These are phyloP conservation scores for Rhea pennata DNA, from an alignment of 2,113 vertebrate genomes.

Conservation along the genomic window DNA sequence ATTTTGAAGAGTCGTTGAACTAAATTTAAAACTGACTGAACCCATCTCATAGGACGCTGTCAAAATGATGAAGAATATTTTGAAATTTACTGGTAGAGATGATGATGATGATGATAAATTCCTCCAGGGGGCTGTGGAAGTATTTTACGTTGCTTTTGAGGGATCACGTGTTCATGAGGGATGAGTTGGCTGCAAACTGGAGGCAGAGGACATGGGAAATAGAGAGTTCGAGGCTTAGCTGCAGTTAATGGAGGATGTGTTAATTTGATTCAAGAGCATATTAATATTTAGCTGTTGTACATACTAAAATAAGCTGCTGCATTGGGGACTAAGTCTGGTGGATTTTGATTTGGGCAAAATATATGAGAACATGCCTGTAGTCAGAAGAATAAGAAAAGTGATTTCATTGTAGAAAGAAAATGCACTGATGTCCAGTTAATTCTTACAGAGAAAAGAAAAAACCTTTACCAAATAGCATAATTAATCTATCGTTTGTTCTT, in stretches of 20 bases:
- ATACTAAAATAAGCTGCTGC: background rate
- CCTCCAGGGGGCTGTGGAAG: background rate
- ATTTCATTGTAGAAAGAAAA: background rate
- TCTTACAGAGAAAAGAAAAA: background rate
- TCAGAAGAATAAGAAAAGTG: background rate
- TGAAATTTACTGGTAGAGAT: background rate
- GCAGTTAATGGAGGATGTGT: background rate
- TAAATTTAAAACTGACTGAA: background rate
- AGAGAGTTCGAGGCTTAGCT: background rate
- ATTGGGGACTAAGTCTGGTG: background rate
- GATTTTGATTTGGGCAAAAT: background rate
- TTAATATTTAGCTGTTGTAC: background rate
- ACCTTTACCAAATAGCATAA: background rate
- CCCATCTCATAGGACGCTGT: background rate
- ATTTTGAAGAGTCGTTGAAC: background rate
- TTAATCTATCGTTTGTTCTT: background rate
- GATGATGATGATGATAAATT: background rate
- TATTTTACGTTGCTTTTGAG: background rate
- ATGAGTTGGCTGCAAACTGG: background rate
- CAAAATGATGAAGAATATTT: background rate
- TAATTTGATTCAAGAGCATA: background rate
- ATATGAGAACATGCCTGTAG: background rate
- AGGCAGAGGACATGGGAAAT: background rate
- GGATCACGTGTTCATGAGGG: accelerated
- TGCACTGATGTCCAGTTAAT: background rate